These are phyloP conservation scores for Amblyopsis rosae DNA, from an alignment of 2,113 vertebrate species.

Conservation along the genomic window DNA sequence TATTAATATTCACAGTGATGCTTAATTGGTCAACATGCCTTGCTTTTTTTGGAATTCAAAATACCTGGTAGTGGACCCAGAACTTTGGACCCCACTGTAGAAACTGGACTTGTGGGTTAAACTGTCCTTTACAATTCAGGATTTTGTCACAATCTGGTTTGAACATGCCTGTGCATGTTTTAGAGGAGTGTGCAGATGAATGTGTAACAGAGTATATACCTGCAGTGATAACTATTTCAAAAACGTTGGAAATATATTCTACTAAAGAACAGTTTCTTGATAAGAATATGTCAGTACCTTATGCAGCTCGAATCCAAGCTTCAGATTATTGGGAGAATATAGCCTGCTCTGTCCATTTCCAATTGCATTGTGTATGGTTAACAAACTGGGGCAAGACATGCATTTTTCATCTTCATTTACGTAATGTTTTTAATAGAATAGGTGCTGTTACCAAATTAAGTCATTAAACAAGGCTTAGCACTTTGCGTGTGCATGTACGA, in stretches of 20 bases:
- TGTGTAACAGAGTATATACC: background rate
- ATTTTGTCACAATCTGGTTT: too few species aligned
- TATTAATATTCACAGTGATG: too few species aligned
- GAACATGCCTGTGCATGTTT: too few species aligned
- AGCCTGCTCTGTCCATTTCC: slow-evolving; percentile 14
- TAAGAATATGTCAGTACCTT: slow-evolving; percentile 8
- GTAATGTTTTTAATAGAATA: slow-evolving; percentile 1
- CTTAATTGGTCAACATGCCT: too few species aligned
- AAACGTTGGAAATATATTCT: slow-evolving; percentile 13
- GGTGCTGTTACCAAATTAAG: background rate
- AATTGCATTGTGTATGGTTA: slow-evolving; percentile 9
- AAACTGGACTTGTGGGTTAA: too few species aligned
- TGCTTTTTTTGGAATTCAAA: too few species aligned
- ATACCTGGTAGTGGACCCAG: too few species aligned
- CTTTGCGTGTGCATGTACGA: background rate
- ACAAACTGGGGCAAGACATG: slow-evolving; percentile 1
- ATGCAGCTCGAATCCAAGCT: slow-evolving; percentile 9
- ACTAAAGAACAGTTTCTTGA: slow-evolving; percentile 7
- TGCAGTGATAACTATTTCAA: background rate
- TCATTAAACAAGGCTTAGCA: slow-evolving; percentile 1
- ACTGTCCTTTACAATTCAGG: too few species aligned
- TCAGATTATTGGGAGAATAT: slow-evolving; percentile 1
- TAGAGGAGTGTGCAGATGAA: slow-evolving; percentile 1
- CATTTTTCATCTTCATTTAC: background rate
- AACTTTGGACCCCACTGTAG: too few species aligned